Evolutionary conservation across 1,140 invertebrate species (phyloP).

Genomic region (Hyphantria cunea): DNA sequence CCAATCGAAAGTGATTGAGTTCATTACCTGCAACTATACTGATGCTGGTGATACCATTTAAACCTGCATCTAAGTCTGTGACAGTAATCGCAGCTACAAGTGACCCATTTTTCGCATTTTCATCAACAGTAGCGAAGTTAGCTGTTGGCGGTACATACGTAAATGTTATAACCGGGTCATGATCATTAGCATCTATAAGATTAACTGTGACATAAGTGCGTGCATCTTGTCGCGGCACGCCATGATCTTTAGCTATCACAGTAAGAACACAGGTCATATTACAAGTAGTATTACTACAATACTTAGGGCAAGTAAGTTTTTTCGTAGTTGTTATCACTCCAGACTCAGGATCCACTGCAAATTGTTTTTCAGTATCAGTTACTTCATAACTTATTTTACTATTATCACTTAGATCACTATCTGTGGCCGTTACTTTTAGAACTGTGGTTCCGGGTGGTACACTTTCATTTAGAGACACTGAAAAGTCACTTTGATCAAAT

Average conservation of each 20-base stretch:
- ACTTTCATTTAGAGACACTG: conserved; percentile 95
- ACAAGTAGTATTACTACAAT: conserved; percentile 84
- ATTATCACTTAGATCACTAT: conserved; percentile 95
- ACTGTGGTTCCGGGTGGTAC: conserved; percentile 93
- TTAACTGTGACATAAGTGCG: conserved; percentile 97
- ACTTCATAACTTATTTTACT: conserved; percentile 95
- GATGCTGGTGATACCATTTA: conserved; percentile 93
- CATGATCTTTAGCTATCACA: conserved; percentile 96
- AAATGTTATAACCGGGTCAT: conserved; percentile 96
- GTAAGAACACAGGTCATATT: conserved; percentile 96
- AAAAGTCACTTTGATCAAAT: conserved; percentile 96
- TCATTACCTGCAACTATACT: conserved; percentile 95
- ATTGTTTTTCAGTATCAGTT: conserved; percentile 91
- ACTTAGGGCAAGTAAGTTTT: conserved; percentile 89
- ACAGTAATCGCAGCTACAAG: conserved; percentile 97
- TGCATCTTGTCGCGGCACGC: conserved; percentile 93
- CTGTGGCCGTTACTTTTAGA: conserved; percentile 94
- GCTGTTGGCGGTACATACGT: conserved; percentile 92
- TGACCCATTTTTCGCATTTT: conserved; percentile 94
- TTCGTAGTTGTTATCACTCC: conserved; percentile 93
- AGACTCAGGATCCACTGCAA: conserved; percentile 93
- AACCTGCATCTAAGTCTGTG: conserved; percentile 93
- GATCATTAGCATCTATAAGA: conserved; percentile 96
- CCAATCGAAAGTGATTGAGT: conserved; percentile 92
- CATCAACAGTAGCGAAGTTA: conserved; percentile 94